Base-by-base conservation (phyloP, 2,888 invertebrate genomes). In the Papilio protenor region DNA sequence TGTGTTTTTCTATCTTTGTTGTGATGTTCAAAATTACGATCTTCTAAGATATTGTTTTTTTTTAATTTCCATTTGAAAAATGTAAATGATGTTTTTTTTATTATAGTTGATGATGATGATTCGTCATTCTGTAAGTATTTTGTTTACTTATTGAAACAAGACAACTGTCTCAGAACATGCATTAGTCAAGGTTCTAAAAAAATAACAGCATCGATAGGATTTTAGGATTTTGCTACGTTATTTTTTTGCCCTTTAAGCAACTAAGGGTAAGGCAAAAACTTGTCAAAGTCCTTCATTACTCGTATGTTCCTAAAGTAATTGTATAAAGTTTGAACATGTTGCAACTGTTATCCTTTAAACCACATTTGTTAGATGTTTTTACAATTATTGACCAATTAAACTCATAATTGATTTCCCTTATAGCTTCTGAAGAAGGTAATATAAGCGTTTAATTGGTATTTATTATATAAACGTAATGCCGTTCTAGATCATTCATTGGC, bases 401-500 rank as follows among this genome's bases (percentile, higher is more conserved):
- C 4, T 57, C 21, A 21, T 57, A 3, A 59, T 23, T 27, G 4
- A 23, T 61, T 27, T 61, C 10, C 0, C 11, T 61, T 61, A 27
- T 61, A 61, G 61, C 61, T 61, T 14, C 61, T 5, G 61, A 61
- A 61, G 61, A 61, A 61, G 61, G 61, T 61, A 61, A 61, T 33
- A 5, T 33, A 2, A 5, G 33, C 5, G 33, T 5, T 33, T 33
- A 33, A 33, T 33, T 59, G 23, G 12, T 59, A 21, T 11, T 59
- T 2, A 64, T 33, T 64, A 16, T 6, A 33, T 8, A 4, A 49
- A 55, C 8, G 23, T 18, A n/a, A 4, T 21, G 3, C 12, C 12
- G 21, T 57, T 21, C 8, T 59, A 12, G 12, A 59, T 23, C 10
- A 14, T 12, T 23, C 11, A 14, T 59, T 57, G 8, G 2, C 6